Evolutionary conservation across 2,113 vertebrate species (phyloP).

Genomic region (Octodon degus): DNA sequence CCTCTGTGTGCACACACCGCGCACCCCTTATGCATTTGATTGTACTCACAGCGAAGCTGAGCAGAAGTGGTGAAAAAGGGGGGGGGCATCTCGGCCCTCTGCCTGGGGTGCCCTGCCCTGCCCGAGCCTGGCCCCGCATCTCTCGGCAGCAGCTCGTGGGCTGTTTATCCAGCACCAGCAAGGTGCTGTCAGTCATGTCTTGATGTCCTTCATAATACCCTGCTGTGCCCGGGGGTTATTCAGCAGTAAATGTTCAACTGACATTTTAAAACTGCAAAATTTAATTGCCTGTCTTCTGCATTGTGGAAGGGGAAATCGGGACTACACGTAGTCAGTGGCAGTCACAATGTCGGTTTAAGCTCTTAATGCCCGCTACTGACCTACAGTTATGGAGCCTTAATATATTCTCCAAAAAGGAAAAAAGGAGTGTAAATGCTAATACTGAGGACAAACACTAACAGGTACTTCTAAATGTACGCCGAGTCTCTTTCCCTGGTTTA

Average conservation of each 20-base stretch:
- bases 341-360: conserved; percentile 35
- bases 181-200: neutral
- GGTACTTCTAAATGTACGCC: conserved; percentile 42
- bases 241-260: conserved; percentile 56
- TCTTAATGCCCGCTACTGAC: neutral
- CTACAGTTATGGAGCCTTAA: conserved; percentile 29
- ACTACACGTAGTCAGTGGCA: conserved; percentile 8
- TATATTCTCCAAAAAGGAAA: conserved; percentile 48
- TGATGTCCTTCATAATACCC: neutral
- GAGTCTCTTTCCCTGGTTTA: conserved; percentile 33
- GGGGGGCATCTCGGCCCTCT: neutral
- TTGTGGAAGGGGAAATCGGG: conserved; percentile 10
- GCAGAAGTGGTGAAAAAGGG: neutral
- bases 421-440: conserved; percentile 26
- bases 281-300: conserved; percentile 70
- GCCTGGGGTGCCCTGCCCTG: neutral
- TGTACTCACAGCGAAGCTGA: neutral
- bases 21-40: neutral
- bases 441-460: conserved; percentile 9
- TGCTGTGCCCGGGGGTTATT: conserved; percentile 40
- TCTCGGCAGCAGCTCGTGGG: neutral
- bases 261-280: conserved; percentile 63
- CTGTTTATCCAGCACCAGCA: conserved; percentile 44
- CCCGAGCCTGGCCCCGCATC: neutral
- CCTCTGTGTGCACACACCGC: neutral